Evolutionary conservation across 2,888 invertebrate genomes (phyloP).

Genomic region (Phrixothrix hirtus): DNA sequence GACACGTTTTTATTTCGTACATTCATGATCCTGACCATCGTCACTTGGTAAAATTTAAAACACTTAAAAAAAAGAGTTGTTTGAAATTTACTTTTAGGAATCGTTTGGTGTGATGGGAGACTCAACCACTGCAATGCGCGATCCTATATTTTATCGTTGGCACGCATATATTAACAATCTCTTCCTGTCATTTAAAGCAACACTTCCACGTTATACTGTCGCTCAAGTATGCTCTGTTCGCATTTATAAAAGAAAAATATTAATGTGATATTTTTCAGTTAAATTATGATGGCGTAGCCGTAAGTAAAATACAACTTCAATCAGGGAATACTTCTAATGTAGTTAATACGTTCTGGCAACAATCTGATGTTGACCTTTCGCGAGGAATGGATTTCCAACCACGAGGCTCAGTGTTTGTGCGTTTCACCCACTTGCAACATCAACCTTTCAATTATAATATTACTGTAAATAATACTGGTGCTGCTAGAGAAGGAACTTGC

Average conservation of each 20-base stretch:
- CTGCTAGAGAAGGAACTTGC: constrained; percentile 63
- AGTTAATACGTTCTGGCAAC: constrained; percentile 77
- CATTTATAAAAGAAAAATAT: no score
- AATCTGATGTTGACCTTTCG: constrained; percentile 75
- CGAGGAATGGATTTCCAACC: constrained; percentile 83
- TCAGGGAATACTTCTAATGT: constrained; percentile 61
- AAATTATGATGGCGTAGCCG: constrained; percentile 66
- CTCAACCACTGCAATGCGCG: constrained; percentile 82
- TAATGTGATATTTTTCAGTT: constrained; percentile 61
- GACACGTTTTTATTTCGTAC: constrained; percentile 76
- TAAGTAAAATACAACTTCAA: constrained; percentile 62
- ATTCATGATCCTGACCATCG: constrained; percentile 81
- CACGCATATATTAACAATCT: constrained; percentile 79
- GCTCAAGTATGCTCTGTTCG: constrained; percentile 57
- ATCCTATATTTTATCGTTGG: constrained; percentile 86
- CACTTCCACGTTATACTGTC: constrained; percentile 66
- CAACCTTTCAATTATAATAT: constrained; percentile 67
- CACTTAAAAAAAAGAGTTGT: no score
- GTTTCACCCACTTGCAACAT: constrained; percentile 80
- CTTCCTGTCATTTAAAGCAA: constrained; percentile 74
- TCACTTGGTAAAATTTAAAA: constrained; percentile 67
- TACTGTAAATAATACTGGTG: constrained; percentile 55
- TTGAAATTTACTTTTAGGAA: constrained; percentile 61
- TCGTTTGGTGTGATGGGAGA: constrained; percentile 83
- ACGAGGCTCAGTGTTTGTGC: constrained; percentile 71